Evolutionary conservation across 2,797 vertebrate species (phyloP).

Genomic region (Acipenser oxyrinchus): DNA sequence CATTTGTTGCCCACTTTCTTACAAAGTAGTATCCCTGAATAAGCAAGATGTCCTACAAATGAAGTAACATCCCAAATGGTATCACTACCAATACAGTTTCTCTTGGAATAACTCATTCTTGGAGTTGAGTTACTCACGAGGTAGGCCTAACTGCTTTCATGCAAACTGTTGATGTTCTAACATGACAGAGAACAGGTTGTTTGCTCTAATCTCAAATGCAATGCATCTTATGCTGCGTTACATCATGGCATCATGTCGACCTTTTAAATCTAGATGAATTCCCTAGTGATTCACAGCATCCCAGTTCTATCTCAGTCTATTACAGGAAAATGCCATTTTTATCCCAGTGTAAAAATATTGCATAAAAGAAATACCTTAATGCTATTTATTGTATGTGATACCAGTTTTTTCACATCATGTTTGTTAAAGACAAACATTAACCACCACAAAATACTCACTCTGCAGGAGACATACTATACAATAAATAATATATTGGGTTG

Average conservation of each 20-base stretch:
- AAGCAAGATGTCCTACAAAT: no score
- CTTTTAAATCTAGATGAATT: not conserved
- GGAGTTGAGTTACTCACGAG: no score
- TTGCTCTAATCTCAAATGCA: not conserved
- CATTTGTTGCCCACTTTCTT: no score
- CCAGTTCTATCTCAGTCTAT: conserved; percentile 22
- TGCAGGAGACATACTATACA: conserved; percentile 54
- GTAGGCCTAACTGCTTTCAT: no score
- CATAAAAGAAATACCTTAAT: conserved; percentile 38
- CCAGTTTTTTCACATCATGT: conserved; percentile 58
- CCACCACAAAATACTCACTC: conserved; percentile 58
- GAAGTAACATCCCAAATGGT: no score
- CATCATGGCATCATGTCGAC: not conserved
- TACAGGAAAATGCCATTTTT: conserved; percentile 17
- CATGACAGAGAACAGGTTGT: not conserved
- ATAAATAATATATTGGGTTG: conserved; percentile 72
- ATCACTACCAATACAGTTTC: no score
- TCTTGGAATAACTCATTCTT: no score
- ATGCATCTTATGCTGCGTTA: not conserved
- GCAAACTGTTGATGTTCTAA: not conserved
- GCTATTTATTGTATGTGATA: conserved; percentile 46
- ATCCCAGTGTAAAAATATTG: conserved; percentile 31
- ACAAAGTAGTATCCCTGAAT: no score
- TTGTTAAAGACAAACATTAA: conserved; percentile 68
- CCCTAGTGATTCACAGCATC: conserved; percentile 11